These are phyloP conservation scores for Trissolcus basalis DNA, from an alignment of 1,140 invertebrate species.

Conservation along the genomic window DNA sequence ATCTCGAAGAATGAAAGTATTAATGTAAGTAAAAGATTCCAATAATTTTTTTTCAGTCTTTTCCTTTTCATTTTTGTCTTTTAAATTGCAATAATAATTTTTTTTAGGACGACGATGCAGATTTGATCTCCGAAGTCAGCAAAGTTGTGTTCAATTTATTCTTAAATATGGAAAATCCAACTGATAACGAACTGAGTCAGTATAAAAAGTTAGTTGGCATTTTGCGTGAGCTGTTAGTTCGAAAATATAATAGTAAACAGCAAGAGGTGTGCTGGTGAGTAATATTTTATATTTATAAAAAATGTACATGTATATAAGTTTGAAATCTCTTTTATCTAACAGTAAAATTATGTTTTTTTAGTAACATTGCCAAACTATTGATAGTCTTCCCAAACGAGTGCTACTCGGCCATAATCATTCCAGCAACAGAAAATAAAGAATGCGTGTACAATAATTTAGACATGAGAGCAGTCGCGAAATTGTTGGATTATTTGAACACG, in stretches of 20 bases:
- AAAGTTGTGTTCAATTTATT: constrained; percentile 93
- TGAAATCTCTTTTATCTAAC: too few relatives aligned
- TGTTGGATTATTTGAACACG: constrained; percentile 79
- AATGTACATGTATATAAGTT: too few relatives aligned
- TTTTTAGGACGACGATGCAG: constrained; percentile 81
- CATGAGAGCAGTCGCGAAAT: constrained; percentile 78
- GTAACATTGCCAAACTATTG: constrained; percentile 68
- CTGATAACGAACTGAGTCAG: constrained; percentile 84
- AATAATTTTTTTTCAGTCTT: too few relatives aligned
- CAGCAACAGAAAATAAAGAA: constrained; percentile 22
- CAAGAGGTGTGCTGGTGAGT: constrained; percentile 83
- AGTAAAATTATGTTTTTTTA: constrained; percentile 72
- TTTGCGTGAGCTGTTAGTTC: constrained; percentile 83
- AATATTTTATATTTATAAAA: constrained; percentile 4
- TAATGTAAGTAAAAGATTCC: constrained; percentile 50
- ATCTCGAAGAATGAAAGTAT: constrained; percentile 74
- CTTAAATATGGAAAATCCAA: constrained; percentile 73
- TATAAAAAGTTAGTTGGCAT: constrained; percentile 84
- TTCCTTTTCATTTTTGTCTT: constrained; percentile 9
- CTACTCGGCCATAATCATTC: constrained; percentile 60
- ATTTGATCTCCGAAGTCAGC: constrained; percentile 87
- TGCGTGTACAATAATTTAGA: constrained; percentile 66
- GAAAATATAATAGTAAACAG: constrained; percentile 80
- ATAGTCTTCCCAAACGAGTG: constrained; percentile 64
- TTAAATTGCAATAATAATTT: constrained; percentile 21